A percentile compares a stretch with the other conserved stretches of the same genome.
These are phyloP conservation scores for Cryptomyrus ogoouensis DNA, from an alignment of 2,113 vertebrate species.

Conservation along the genomic window DNA sequence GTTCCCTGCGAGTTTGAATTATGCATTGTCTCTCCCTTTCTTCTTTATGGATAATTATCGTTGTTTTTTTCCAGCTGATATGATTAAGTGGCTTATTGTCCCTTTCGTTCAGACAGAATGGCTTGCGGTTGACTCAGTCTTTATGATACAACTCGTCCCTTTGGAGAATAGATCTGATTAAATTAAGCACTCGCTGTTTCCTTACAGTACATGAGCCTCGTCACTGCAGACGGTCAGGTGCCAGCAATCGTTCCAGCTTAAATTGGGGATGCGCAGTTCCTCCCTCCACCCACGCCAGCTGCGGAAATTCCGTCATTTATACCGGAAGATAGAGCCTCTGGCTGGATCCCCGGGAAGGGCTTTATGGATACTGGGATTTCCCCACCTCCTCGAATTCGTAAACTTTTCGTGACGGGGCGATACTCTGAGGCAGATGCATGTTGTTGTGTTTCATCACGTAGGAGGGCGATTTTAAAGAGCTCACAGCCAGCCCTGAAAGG, in stretches of 20 bases:
- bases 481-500: conserved; percentile 10
- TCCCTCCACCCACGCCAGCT: conserved; percentile 31
- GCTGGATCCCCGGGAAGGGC: conserved; percentile 24
- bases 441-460: conserved; percentile 26
- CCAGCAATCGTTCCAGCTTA: conserved; percentile 6
- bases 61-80: conserved; percentile 26
- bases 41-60: conserved; percentile 27
- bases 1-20: conserved; percentile 12
- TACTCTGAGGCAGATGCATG: neutral
- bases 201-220: conserved; percentile 5
- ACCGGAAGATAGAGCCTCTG: conserved; percentile 30
- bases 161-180: neutral
- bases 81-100: conserved; percentile 9
- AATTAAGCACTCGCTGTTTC: conserved; percentile 14
- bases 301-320: conserved; percentile 37
- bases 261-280: conserved; percentile 10
- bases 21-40: conserved; percentile 28
- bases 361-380: conserved; percentile 39
- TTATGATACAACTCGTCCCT: neutral
- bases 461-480: conserved; percentile 23
- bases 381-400: conserved; percentile 29
- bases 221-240: conserved; percentile 5
- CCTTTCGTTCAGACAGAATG: neutral
- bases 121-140: neutral
- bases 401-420: conserved; percentile 13